Conservation (phyloP, 2,888 invertebrate genomes). For the Andrena bucephala region DNA sequence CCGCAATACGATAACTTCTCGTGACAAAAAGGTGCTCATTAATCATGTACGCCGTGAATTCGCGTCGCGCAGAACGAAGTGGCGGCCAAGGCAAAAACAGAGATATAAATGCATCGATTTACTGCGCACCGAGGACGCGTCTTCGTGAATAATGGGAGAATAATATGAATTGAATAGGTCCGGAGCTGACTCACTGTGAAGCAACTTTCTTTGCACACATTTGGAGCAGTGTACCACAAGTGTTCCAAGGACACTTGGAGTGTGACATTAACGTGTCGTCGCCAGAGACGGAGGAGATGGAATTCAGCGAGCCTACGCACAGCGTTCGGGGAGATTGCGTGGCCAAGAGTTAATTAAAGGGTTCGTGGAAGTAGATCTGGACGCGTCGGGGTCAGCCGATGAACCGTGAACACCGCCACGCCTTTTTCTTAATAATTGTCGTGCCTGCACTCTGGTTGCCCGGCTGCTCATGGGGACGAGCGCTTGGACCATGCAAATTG, state of each 20-base stretch:
- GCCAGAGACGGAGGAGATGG: not conserved
- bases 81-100: constrained; percentile 35
- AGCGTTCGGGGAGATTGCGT: constrained; percentile 59
- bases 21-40: constrained; percentile 57
- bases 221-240: too few relatives aligned
- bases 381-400: constrained; percentile 66
- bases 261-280: too few relatives aligned
- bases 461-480: constrained; percentile 30
- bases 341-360: constrained; percentile 71
- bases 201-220: too few relatives aligned
- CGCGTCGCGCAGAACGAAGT: constrained; percentile 21
- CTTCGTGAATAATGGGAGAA: not conserved
- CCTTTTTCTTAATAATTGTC: constrained; percentile 68
- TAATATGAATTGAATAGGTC: not conserved
- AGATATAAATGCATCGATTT: constrained; percentile 29
- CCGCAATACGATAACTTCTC: constrained; percentile 58
- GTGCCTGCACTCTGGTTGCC: constrained; percentile 39
- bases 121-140: not conserved
- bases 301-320: constrained; percentile 44
- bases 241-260: too few relatives aligned
- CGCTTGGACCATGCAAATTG: constrained; percentile 40
- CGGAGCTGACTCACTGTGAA: too few relatives aligned
- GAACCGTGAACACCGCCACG: constrained; percentile 68
- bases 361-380: constrained; percentile 65
- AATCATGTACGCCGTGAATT: constrained; percentile 59